A percentile compares a stretch with the other conserved stretches of the same genome.
Conservation (phyloP, 1,140 invertebrate species). For the Holcopasites calliopsidis region DNA sequence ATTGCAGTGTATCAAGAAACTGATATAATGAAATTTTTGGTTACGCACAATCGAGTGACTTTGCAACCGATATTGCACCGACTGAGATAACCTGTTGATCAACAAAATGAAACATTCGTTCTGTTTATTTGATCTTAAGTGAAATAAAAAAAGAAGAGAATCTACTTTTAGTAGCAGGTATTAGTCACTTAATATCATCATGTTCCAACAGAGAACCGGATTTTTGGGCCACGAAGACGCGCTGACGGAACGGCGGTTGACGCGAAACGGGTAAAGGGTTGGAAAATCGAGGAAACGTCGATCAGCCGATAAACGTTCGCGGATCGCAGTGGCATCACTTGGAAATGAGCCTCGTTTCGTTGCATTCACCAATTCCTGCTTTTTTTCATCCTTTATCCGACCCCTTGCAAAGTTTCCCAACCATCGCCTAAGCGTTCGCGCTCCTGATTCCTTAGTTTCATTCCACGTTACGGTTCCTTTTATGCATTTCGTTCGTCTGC, state of each 20-base stretch:
- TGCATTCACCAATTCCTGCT: slow-evolving; percentile 1
- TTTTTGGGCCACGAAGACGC: too few species aligned
- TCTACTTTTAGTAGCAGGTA: too few species aligned
- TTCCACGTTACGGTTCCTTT: neutral
- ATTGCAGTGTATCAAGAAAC: too few species aligned
- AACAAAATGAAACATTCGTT: too few species aligned
- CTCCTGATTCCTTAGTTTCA: slow-evolving; percentile 9
- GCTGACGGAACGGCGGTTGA: neutral
- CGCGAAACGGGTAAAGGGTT: neutral
- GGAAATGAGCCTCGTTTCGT: slow-evolving; percentile 40
- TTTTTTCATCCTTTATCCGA: neutral
- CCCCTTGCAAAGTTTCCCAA: neutral
- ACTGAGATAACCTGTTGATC: too few species aligned
- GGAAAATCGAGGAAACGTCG: slow-evolving; percentile 32
- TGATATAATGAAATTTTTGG: too few species aligned
- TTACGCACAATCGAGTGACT: too few species aligned
- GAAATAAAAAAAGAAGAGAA: too few species aligned
- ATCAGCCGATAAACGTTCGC: slow-evolving; percentile 29
- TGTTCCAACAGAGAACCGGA: too few species aligned
- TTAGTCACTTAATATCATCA: too few species aligned
- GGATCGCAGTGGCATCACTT: slow-evolving; percentile 29
- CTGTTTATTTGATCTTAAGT: too few species aligned
- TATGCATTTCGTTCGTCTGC: slow-evolving; percentile 22
- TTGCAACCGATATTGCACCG: too few species aligned
- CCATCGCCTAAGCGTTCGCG: neutral